Evolutionary conservation across 2,113 vertebrate species (phyloP).

Genomic region (Periophthalmodon schlosseri): DNA sequence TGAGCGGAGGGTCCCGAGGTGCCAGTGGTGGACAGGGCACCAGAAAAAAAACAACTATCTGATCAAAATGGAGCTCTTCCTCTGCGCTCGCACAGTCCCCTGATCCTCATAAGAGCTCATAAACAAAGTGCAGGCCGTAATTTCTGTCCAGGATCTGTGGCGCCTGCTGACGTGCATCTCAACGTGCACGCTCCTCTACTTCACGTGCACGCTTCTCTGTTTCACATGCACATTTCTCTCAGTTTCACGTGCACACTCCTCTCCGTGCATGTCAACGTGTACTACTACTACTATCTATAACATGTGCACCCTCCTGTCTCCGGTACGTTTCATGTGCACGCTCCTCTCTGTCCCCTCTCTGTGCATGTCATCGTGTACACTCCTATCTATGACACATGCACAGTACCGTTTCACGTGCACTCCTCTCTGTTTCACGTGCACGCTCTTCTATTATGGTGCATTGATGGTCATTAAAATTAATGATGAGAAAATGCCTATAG

Average conservation of each 20-base stretch:
- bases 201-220: conserved; percentile 31
- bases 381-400: conserved; percentile 37
- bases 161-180: conserved; percentile 53
- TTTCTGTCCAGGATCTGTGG: conserved; percentile 66
- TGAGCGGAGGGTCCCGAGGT: conserved; percentile 31
- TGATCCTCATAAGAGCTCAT: conserved; percentile 60
- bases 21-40: conserved; percentile 1
- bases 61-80: conserved; percentile 26
- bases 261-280: too few species aligned
- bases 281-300: too few species aligned
- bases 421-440: conserved; percentile 17
- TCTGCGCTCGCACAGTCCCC: conserved; percentile 38
- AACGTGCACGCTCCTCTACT: conserved; percentile 43
- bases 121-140: conserved; percentile 71
- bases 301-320: too few species aligned
- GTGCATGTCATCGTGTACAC: conserved; percentile 25
- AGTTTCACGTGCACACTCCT: not conserved
- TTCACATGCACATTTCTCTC: conserved; percentile 23
- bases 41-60: conserved; percentile 12
- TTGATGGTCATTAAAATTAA: conserved; percentile 71
- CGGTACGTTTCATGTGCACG: conserved; percentile 12
- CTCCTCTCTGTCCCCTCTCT: conserved; percentile 35
- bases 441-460: conserved; percentile 49
- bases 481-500: conserved; percentile 52
- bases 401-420: conserved; percentile 34